These are phyloP conservation scores for Eupithecia exiguata DNA, from an alignment of 2,888 invertebrate species.

Conservation along the genomic window DNA sequence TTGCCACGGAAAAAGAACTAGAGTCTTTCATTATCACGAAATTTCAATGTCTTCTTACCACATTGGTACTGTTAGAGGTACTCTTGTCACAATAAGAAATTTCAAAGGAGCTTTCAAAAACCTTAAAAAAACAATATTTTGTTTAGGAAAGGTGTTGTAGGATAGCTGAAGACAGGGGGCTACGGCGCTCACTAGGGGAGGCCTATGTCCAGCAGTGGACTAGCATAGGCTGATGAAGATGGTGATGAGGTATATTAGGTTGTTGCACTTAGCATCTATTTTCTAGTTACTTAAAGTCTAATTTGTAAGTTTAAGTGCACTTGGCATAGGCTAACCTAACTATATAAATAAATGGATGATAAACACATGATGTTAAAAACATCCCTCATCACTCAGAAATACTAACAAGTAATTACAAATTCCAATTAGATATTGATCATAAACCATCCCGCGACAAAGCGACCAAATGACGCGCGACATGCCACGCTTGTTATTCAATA, in stretches of 20 bases:
- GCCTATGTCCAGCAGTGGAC: too few relatives aligned
- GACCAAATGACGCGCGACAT: conserved; percentile 56
- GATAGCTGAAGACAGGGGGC: too few relatives aligned
- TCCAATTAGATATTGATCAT: conserved; percentile 41
- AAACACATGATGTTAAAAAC: background rate
- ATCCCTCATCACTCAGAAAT: background rate
- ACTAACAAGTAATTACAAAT: conserved; percentile 43
- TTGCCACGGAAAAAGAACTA: background rate
- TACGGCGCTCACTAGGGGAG: too few relatives aligned
- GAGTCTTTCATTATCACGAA: background rate
- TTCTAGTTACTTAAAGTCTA: too few relatives aligned
- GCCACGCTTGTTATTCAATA: conserved; percentile 82
- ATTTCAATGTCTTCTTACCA: too few relatives aligned
- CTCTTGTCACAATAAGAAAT: background rate
- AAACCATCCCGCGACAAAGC: conserved; percentile 39
- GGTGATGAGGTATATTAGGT: too few relatives aligned
- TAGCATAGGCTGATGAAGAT: too few relatives aligned
- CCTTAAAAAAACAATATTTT: background rate
- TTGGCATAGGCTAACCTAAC: too few relatives aligned
- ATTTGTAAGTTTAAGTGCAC: too few relatives aligned
- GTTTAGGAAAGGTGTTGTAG: too few relatives aligned
- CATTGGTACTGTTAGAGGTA: background rate
- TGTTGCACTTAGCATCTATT: too few relatives aligned
- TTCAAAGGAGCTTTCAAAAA: background rate
- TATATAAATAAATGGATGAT: too few relatives aligned